Evolutionary conservation across 2,113 vertebrate species (phyloP).

Genomic region (Dromiciops gliroides): DNA sequence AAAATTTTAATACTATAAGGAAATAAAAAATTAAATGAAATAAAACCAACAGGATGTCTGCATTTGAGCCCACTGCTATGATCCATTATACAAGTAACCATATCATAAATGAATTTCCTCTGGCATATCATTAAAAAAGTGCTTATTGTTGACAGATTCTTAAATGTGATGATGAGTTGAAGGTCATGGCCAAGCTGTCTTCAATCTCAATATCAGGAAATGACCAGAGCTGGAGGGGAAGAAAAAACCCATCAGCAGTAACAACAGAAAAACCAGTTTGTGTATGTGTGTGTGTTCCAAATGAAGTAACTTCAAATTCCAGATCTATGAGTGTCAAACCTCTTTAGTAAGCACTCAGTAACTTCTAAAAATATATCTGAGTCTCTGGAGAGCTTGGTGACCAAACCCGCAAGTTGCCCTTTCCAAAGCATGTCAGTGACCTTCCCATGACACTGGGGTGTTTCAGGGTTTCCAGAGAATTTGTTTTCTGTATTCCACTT

Average conservation of each 20-base stretch:
- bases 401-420: constrained; percentile 42
- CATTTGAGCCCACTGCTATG: neutral
- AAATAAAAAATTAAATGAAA: no score
- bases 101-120: neutral
- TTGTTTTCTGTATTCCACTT: constrained; percentile 23
- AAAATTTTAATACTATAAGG: no score
- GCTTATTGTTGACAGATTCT: constrained; percentile 30
- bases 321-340: constrained; percentile 49
- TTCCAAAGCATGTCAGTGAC: constrained; percentile 31
- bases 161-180: constrained; percentile 1
- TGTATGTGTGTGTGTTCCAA: neutral
- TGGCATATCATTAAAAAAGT: constrained; percentile 21
- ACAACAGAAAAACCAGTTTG: constrained; percentile 18
- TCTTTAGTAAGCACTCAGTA: constrained; percentile 58
- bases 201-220: constrained; percentile 52
- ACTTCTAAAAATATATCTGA: constrained; percentile 69
- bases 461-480: constrained; percentile 22
- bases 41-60: neutral
- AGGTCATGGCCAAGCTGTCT: constrained; percentile 9
- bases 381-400: constrained; percentile 45
- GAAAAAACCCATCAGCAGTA: neutral
- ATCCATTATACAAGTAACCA: neutral
- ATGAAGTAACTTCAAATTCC: constrained; percentile 50
- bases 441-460: constrained; percentile 43
- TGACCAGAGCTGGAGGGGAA: neutral